phyloP scores from a whole-genome alignment of 2,113 vertebrate species.

The Malurus cyaneus region DNA sequence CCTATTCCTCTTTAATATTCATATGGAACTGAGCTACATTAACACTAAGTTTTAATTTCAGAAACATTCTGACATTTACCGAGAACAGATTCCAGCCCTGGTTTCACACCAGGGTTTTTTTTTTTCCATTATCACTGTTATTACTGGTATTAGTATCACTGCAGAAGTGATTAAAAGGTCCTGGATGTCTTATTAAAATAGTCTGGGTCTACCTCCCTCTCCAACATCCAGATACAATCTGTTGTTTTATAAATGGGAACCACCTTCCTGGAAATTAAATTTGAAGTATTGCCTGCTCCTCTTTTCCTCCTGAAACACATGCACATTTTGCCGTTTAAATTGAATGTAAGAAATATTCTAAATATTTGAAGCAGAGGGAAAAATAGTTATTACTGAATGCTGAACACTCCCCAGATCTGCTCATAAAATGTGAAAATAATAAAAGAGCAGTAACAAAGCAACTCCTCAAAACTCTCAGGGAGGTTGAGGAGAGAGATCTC shows the following conservation, averaged over 20 bases:
- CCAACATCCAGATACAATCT: neutral
- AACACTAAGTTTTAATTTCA: constrained; percentile 51
- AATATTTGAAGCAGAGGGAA: neutral
- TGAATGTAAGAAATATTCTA: neutral
- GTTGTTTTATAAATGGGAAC: constrained; percentile 1
- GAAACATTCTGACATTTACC: constrained; percentile 29
- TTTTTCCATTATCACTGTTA: constrained; percentile 9
- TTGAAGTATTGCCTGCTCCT: neutral
- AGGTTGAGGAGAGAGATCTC: neutral
- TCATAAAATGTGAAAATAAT: neutral
- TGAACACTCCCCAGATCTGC: neutral
- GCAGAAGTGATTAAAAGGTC: constrained; percentile 41
- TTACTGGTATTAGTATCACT: constrained; percentile 15
- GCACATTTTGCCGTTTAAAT: neutral
- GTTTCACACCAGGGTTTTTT: neutral
- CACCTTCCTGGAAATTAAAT: neutral
- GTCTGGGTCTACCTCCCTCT: neutral
- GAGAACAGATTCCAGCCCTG: constrained; percentile 8
- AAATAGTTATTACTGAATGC: neutral
- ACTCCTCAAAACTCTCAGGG: neutral
- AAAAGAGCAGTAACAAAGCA: neutral
- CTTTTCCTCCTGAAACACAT: neutral
- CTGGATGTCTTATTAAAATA: constrained; percentile 7
- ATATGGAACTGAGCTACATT: neutral
- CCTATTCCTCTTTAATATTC: constrained; percentile 43